phyloP scores from a whole-genome alignment of 2,113 vertebrate genomes.

The Tetrax tetrax region DNA sequence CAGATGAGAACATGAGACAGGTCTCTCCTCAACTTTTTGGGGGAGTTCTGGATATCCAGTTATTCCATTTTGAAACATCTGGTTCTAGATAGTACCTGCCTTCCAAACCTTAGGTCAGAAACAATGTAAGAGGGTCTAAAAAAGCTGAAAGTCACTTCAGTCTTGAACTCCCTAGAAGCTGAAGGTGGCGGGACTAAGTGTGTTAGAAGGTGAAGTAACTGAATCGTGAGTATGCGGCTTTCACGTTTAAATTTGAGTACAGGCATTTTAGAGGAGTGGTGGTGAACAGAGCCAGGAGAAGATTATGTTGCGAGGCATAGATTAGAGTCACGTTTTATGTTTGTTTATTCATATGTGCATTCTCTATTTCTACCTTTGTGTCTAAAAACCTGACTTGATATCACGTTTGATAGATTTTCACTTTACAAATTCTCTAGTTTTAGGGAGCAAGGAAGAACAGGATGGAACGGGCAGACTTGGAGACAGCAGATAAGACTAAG shows the following conservation, averaged over 20 bases:
- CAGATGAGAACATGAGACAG: not conserved
- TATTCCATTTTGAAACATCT: not conserved
- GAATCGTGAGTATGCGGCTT: not conserved
- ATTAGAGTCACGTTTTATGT: not conserved
- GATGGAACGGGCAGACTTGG: not conserved
- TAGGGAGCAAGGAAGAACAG: not conserved
- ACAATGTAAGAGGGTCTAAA: not conserved
- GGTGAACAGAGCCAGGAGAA: not conserved
- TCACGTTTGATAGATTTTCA: not conserved
- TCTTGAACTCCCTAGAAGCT: not conserved
- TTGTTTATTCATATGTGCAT: rapidly evolving
- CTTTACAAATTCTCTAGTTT: not conserved
- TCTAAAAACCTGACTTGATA: not conserved
- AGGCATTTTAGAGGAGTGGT: not conserved
- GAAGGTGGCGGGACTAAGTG: not conserved
- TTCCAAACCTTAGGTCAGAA: not conserved
- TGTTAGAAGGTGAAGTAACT: not conserved
- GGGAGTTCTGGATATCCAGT: not conserved
- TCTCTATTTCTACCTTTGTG: not conserved
- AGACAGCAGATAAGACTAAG: not conserved
- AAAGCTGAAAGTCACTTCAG: not conserved
- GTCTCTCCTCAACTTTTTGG: rapidly evolving
- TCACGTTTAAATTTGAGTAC: not conserved
- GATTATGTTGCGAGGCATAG: not conserved
- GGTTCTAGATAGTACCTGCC: not conserved